Percentiles rank a stretch among this genome's conserved stretches.
Evolutionary conservation across 2,888 invertebrate species (phyloP).

Genomic region (Amphipyra tragopoginis): DNA sequence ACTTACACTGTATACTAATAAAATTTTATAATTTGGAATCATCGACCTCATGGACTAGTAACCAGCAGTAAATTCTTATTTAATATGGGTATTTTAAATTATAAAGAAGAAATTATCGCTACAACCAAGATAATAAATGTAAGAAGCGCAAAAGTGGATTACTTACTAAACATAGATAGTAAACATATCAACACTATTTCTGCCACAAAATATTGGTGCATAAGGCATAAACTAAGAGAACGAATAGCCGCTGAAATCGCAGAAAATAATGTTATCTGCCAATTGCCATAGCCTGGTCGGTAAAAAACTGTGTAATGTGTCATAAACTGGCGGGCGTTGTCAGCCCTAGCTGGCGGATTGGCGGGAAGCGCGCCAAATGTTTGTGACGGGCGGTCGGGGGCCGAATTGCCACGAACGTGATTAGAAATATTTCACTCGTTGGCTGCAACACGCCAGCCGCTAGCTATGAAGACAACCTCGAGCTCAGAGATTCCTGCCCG

Average conservation of each 20-base stretch:
- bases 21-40: too few species aligned
- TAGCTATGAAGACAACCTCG: constrained; percentile 20
- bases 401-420: constrained; percentile 74
- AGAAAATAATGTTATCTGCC: constrained; percentile 16
- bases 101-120: too few species aligned
- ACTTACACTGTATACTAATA: too few species aligned
- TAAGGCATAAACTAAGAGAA: constrained; percentile 8
- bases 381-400: constrained; percentile 71
- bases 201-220: background rate
- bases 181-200: background rate
- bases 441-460: constrained; percentile 24
- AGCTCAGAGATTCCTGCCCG: constrained; percentile 9
- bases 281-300: constrained; percentile 9
- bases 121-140: background rate
- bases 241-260: constrained; percentile 5
- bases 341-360: constrained; percentile 65
- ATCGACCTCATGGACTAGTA: too few species aligned
- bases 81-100: too few species aligned
- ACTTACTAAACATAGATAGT: background rate
- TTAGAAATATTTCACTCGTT: constrained; percentile 73
- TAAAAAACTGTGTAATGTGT: constrained; percentile 20
- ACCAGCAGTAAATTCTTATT: too few species aligned
- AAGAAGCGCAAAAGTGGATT: background rate
- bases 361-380: constrained; percentile 83
- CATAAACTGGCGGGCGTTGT: constrained; percentile 29